These are phyloP conservation scores for Erpetoichthys calabaricus DNA, from an alignment of 2,797 vertebrate species.

Conservation along the genomic window DNA sequence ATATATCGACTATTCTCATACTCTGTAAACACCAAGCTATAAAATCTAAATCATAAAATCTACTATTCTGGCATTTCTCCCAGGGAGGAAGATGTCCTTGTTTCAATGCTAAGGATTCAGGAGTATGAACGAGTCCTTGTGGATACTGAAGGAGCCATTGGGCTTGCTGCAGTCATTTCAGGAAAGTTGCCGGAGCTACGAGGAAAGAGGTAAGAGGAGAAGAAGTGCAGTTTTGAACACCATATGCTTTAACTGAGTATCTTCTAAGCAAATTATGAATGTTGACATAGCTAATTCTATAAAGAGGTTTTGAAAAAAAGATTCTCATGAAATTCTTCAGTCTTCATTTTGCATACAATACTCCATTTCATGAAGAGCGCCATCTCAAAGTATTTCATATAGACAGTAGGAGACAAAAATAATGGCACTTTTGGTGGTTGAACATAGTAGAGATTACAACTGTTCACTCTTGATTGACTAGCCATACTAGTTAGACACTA, in stretches of 20 bases:
- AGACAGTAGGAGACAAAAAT: too few relatives aligned
- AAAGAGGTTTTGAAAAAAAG: background rate
- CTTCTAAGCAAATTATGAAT: background rate
- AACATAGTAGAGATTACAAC: too few relatives aligned
- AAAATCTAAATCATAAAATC: background rate
- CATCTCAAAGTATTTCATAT: too few relatives aligned
- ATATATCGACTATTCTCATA: background rate
- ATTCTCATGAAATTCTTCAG: too few relatives aligned
- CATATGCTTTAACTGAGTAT: background rate
- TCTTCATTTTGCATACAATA: too few relatives aligned
- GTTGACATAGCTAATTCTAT: background rate
- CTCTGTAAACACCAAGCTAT: background rate
- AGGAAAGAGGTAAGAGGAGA: constrained; percentile 61
- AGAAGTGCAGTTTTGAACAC: too few relatives aligned
- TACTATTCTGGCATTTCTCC: background rate
- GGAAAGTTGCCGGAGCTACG: constrained; percentile 67
- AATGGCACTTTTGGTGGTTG: too few relatives aligned
- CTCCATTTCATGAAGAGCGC: too few relatives aligned
- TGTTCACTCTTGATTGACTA: too few relatives aligned
- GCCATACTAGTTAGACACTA: too few relatives aligned
- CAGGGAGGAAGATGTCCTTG: constrained; percentile 57
- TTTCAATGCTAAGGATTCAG: constrained; percentile 73
- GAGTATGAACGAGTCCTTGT: constrained; percentile 70
- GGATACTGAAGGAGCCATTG: constrained; percentile 74
- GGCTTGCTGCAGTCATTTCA: constrained; percentile 63